Percentiles rank a stretch among this genome's conserved stretches.
These are phyloP conservation scores for Eidolon helvum DNA, from an alignment of 2,113 vertebrate genomes.

Conservation along the genomic window DNA sequence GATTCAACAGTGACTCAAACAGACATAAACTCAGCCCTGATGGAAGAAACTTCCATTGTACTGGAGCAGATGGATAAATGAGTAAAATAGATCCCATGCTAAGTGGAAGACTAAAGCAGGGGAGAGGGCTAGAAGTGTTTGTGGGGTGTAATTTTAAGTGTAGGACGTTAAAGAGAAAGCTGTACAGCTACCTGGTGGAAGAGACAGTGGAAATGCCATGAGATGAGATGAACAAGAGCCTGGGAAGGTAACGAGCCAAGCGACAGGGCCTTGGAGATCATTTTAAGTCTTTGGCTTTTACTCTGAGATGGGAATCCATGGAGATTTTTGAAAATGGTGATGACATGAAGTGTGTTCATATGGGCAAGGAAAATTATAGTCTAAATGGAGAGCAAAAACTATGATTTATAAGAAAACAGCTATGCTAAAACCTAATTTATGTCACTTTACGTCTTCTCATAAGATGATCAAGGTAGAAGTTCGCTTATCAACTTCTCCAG, in stretches of 20 bases:
- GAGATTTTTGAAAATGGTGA: not conserved
- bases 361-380: not conserved
- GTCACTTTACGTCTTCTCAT: not conserved
- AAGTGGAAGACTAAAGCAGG: not conserved
- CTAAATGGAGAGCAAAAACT: not conserved
- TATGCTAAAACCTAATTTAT: not conserved
- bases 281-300: not conserved
- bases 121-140: not conserved
- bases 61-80: not conserved
- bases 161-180: not conserved
- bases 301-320: not conserved
- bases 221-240: not conserved
- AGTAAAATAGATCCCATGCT: not conserved
- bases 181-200: too few species aligned
- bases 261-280: not conserved
- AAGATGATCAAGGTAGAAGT: not conserved
- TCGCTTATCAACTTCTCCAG: not conserved
- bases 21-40: not conserved
- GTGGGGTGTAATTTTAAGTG: not conserved
- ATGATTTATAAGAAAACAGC: not conserved
- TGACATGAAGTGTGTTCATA: not conserved
- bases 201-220: not conserved
- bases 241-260: not conserved
- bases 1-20: not conserved
- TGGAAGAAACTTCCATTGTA: not conserved